phyloP scores from a whole-genome alignment of 2,113 vertebrate species.

The Peucedramus taeniatus region DNA sequence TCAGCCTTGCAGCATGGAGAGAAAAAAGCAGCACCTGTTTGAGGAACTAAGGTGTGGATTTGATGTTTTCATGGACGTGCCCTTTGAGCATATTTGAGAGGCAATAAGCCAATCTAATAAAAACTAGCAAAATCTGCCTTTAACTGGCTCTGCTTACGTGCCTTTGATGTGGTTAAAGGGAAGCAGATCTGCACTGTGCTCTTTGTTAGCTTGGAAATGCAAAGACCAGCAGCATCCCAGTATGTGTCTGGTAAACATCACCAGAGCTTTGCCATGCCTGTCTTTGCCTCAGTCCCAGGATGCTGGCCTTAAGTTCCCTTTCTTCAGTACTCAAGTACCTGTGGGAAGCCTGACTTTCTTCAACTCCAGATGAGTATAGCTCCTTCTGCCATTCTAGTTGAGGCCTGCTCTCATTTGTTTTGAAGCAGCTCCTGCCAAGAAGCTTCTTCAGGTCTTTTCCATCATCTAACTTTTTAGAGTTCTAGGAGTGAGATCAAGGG shows the following conservation, averaged over 20 bases:
- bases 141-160: not conserved
- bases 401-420: not conserved
- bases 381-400: not conserved
- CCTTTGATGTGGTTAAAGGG: not conserved
- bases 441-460: not conserved
- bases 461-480: not conserved
- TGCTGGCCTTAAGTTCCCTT: not conserved
- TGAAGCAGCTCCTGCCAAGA: not conserved
- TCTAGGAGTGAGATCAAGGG: not conserved
- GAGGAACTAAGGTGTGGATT: slow-evolving; percentile 26
- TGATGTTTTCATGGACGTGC: not conserved
- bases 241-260: not conserved
- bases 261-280: not conserved
- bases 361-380: not conserved
- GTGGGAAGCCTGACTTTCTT: not conserved
- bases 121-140: not conserved
- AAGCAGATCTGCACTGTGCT: not conserved
- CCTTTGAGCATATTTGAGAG: not conserved
- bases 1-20: not conserved
- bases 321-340: not conserved
- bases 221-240: not conserved
- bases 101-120: not conserved
- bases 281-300: rapidly evolving
- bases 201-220: not conserved
- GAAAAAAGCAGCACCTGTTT: not conserved